phyloP scores from a whole-genome alignment of 2,797 vertebrate genomes.

The Loriculus beryllinus region DNA sequence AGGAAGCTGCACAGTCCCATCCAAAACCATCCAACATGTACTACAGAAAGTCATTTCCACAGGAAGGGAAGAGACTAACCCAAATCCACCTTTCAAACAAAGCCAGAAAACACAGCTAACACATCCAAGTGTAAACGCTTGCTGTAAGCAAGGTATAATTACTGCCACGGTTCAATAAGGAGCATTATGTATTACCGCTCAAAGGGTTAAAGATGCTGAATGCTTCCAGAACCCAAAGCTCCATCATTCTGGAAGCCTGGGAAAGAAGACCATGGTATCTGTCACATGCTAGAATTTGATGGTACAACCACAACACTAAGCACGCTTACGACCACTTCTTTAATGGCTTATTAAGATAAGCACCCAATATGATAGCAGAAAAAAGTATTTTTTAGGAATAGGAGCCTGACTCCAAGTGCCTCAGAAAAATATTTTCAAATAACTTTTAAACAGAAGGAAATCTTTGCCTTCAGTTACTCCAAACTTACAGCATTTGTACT shows the following conservation, averaged over 20 bases:
- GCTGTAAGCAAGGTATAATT: not conserved
- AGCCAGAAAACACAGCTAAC: not conserved
- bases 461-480: not conserved
- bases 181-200: not conserved
- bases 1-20: not conserved
- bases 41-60: not conserved
- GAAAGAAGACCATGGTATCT: not conserved
- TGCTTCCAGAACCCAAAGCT: not conserved
- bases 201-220: not conserved
- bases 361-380: not conserved
- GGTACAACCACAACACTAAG: not conserved
- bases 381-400: not conserved
- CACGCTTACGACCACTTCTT: not conserved
- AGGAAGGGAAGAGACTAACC: not conserved
- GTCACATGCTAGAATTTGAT: not conserved
- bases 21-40: not conserved
- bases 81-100: not conserved
- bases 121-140: not conserved
- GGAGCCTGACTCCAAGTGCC: not conserved
- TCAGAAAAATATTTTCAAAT: not conserved
- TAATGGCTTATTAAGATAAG: not conserved
- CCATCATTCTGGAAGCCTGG: not conserved
- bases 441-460: not conserved
- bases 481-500: not conserved
- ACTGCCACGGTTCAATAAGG: not conserved